A percentile compares a stretch with the other conserved stretches of the same genome.
Conservation (phyloP, 2,888 invertebrate genomes). For the Gerris lacustris region DNA sequence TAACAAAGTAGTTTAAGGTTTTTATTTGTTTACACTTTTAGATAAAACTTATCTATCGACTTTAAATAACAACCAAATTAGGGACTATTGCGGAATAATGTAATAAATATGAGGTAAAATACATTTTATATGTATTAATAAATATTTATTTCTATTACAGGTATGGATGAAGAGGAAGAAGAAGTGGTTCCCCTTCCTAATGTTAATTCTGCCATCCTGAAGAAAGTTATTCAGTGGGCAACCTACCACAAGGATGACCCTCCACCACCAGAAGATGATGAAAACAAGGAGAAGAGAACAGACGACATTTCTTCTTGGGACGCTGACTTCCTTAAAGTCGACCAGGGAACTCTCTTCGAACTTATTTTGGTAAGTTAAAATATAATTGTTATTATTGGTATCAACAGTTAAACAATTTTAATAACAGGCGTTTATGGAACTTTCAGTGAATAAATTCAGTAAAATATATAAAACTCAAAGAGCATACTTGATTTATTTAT, state of each 20-base stretch:
- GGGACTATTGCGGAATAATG: too few relatives aligned
- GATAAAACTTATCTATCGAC: too few relatives aligned
- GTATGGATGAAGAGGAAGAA: slow-evolving; percentile 81
- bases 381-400: neutral
- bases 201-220: slow-evolving; percentile 90
- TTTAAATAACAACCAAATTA: too few relatives aligned
- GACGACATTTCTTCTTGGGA: slow-evolving; percentile 99
- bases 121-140: too few relatives aligned
- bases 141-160: slow-evolving; percentile 23
- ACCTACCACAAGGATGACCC: slow-evolving; percentile 92
- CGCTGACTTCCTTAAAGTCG: slow-evolving; percentile 96
- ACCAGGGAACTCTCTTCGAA: slow-evolving; percentile 53
- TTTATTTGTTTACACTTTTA: too few relatives aligned
- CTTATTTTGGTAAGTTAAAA: slow-evolving; percentile 29
- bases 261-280: slow-evolving; percentile 90
- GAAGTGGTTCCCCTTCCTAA: slow-evolving; percentile 93
- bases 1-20: too few relatives aligned
- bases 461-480: too few relatives aligned
- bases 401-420: neutral
- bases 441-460: too few relatives aligned
- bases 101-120: too few relatives aligned
- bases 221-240: slow-evolving; percentile 88
- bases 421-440: too few relatives aligned
- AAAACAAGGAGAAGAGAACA: slow-evolving; percentile 94
- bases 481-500: too few relatives aligned